Conservation (phyloP, 92 coral and sea anemone genomes). For the Bergia sp. region DNA sequence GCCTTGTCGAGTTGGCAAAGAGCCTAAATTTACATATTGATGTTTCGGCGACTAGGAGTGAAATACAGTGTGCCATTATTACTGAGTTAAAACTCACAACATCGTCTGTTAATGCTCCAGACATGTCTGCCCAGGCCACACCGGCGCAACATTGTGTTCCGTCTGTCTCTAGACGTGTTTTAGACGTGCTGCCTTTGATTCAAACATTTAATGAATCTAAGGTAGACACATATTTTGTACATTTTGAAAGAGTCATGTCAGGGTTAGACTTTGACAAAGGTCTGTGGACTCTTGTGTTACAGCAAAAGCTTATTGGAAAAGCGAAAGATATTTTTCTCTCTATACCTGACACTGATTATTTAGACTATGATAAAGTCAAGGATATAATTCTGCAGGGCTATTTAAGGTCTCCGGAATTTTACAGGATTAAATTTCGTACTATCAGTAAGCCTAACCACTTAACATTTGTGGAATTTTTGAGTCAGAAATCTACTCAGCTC, state of each 20-base stretch:
- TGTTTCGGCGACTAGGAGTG: conserved; percentile 21
- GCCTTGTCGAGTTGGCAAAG: conserved; percentile 21
- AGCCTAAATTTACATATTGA: conserved; percentile 17
- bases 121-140: conserved; percentile 22
- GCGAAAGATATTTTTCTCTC: conserved; percentile 19
- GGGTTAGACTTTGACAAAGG: conserved; percentile 16
- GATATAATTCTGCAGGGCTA: conserved; percentile 19
- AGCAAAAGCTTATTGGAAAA: conserved; percentile 18
- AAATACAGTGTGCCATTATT: conserved; percentile 18
- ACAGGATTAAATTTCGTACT: conserved; percentile 18
- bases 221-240: conserved; percentile 19
- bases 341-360: conserved; percentile 18
- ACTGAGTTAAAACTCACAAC: conserved; percentile 19
- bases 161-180: conserved; percentile 20
- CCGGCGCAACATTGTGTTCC: conserved; percentile 22
- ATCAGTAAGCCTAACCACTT: conserved; percentile 19
- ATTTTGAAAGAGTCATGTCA: conserved; percentile 18
- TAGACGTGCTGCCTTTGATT: conserved; percentile 20
- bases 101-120: conserved; percentile 20
- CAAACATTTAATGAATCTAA: conserved; percentile 17
- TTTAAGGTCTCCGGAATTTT: conserved; percentile 19
- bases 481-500: conserved; percentile 20
- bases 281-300: conserved; percentile 20
- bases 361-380: conserved; percentile 18
- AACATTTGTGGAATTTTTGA: conserved; percentile 17